Conservation (phyloP, 2,113 vertebrate species). For the Propithecus coquereli region DNA sequence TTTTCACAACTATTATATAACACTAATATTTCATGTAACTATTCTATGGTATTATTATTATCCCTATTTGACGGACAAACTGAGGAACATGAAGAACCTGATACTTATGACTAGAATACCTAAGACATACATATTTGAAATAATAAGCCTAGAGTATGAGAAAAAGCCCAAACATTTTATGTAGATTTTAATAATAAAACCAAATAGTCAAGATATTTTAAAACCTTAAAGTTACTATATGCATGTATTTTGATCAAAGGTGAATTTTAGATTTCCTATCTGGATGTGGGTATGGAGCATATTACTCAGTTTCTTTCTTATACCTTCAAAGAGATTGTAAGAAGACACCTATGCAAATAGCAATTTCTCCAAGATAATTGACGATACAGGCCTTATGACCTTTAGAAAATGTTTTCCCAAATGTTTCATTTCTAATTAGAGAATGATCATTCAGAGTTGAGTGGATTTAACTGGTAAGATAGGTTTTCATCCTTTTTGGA, state of each 20-base stretch:
- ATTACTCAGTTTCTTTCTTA: slow-evolving; percentile 19
- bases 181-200: background rate
- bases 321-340: background rate
- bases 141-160: background rate
- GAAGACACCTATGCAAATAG: background rate
- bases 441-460: slow-evolving; percentile 33
- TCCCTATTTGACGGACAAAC: background rate
- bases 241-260: background rate
- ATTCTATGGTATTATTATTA: background rate
- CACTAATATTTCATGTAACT: background rate
- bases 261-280: background rate
- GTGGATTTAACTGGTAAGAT: slow-evolving; percentile 9
- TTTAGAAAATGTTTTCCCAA: slow-evolving; percentile 36
- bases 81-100: background rate
- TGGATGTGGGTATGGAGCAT: background rate
- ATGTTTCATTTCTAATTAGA: slow-evolving; percentile 33
- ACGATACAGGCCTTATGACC: background rate
- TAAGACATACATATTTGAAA: background rate
- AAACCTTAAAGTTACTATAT: background rate
- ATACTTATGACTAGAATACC: background rate
- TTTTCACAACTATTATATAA: background rate
- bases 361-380: slow-evolving; percentile 21
- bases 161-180: background rate
- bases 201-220: background rate
- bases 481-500: slow-evolving; percentile 32